A percentile compares a stretch with the other conserved stretches of the same genome.
These are phyloP conservation scores for Rhimphoctona megacephalus DNA, from an alignment of 2,888 invertebrate species.

Conservation along the genomic window DNA sequence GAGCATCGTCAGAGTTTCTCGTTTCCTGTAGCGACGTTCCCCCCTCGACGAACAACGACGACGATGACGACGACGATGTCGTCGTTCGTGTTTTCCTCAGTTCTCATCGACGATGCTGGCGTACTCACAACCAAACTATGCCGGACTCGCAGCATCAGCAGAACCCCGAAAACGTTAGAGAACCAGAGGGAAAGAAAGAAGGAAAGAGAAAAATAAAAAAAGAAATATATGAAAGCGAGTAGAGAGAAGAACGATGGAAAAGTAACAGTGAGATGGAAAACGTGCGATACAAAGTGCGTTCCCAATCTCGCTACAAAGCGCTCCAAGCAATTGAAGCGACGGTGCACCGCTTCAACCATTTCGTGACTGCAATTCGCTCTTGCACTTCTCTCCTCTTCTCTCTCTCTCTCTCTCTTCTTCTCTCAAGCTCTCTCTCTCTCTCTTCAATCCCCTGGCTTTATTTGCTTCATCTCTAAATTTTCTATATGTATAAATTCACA, in stretches of 20 bases:
- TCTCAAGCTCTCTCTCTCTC: slow-evolving; percentile 5
- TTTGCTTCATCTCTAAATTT: slow-evolving; percentile 52
- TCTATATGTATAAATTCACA: neutral
- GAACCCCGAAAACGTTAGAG: slow-evolving; percentile 40
- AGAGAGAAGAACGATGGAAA: slow-evolving; percentile 30
- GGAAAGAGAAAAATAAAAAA: neutral
- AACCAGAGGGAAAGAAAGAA: neutral
- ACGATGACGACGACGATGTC: slow-evolving; percentile 30
- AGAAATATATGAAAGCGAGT: slow-evolving; percentile 5
- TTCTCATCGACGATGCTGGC: slow-evolving; percentile 55
- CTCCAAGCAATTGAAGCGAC: slow-evolving; percentile 71
- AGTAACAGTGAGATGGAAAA: slow-evolving; percentile 42
- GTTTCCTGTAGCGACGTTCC: slow-evolving; percentile 58
- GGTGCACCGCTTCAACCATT: slow-evolving; percentile 68
- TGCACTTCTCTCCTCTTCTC: slow-evolving; percentile 25
- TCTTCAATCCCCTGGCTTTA: slow-evolving; percentile 41
- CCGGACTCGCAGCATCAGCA: slow-evolving; percentile 44
- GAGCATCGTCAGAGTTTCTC: slow-evolving; percentile 63
- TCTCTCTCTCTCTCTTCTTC: slow-evolving; percentile 31
- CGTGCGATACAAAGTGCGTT: slow-evolving; percentile 69
- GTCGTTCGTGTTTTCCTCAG: slow-evolving; percentile 59
- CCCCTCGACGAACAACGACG: slow-evolving; percentile 4
- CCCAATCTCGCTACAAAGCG: slow-evolving; percentile 72
- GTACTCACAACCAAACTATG: slow-evolving; percentile 39
- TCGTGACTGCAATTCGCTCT: slow-evolving; percentile 68